These are phyloP conservation scores for Poecilia picta DNA, from an alignment of 2,797 vertebrate genomes.

Conservation along the genomic window DNA sequence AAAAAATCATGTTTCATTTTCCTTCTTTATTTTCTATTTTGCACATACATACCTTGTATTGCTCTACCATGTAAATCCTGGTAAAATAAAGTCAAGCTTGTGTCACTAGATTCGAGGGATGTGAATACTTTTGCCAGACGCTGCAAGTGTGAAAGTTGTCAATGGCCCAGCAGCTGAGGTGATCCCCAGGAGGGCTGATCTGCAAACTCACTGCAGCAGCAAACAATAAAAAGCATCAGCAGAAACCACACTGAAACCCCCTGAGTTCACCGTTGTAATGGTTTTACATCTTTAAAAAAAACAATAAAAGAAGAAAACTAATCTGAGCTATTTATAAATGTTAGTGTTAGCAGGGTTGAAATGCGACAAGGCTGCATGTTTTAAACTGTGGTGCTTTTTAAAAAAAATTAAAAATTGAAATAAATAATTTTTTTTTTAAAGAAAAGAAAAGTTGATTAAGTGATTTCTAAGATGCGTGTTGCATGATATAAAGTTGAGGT, in stretches of 20 bases:
- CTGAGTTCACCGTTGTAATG: slow-evolving; percentile 11
- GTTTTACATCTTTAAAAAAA: not conserved
- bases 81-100: not conserved
- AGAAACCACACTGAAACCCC: slow-evolving; percentile 58
- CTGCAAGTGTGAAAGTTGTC: slow-evolving; percentile 49
- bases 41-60: not conserved
- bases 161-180: slow-evolving; percentile 58
- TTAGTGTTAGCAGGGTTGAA: not conserved
- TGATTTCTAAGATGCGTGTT: not conserved
- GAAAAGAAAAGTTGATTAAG: not conserved
- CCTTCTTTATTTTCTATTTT: not conserved
- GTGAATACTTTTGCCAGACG: not conserved
- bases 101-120: not conserved
- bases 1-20: not conserved
- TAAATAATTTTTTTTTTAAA: too few relatives aligned
- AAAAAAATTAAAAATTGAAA: too few relatives aligned
- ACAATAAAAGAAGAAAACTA: not conserved
- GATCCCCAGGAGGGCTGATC: slow-evolving; percentile 66
- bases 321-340: not conserved
- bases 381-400: not conserved
- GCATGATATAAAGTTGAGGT: not conserved
- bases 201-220: slow-evolving; percentile 81
- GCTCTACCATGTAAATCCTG: not conserved
- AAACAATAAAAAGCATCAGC: slow-evolving; percentile 67
- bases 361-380: not conserved